These are phyloP conservation scores for Melopsittacus undulatus DNA, from an alignment of 2,797 vertebrate species.

Conservation along the genomic window DNA sequence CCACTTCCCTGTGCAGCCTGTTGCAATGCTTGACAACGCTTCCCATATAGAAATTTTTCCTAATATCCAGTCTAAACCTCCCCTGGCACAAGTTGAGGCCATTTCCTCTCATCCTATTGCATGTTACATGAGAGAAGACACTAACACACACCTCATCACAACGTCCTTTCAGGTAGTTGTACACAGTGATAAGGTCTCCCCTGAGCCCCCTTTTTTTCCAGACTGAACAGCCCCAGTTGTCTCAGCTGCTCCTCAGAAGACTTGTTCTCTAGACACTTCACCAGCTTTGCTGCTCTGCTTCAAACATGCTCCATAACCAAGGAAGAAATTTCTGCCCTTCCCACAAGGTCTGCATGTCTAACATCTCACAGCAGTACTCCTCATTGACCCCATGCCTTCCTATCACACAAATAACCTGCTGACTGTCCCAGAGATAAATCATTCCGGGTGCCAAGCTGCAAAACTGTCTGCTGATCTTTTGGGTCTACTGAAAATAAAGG, in stretches of 20 bases:
- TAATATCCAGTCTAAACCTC: background rate
- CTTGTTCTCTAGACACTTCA: background rate
- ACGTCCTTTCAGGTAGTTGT: background rate
- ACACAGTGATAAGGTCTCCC: background rate
- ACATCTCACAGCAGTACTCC: background rate
- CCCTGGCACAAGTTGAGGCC: background rate
- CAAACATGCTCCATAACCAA: fast-evolving
- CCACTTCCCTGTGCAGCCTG: background rate
- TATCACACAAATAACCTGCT: background rate
- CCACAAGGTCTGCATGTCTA: fast-evolving
- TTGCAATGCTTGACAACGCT: background rate
- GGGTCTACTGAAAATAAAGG: background rate
- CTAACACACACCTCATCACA: background rate
- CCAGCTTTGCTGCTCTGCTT: background rate
- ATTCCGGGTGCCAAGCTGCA: background rate
- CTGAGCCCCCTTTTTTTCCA: background rate
- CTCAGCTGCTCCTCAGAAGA: background rate
- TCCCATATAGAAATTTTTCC: background rate
- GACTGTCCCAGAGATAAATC: background rate
- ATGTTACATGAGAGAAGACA: background rate
- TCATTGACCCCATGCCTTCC: background rate
- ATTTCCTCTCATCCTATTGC: background rate
- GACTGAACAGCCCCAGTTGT: background rate
- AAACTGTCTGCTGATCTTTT: background rate
- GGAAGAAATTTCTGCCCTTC: background rate